Evolutionary conservation across 2,888 invertebrate genomes (phyloP).

Genomic region (Caenorhabditis sinica): DNA sequence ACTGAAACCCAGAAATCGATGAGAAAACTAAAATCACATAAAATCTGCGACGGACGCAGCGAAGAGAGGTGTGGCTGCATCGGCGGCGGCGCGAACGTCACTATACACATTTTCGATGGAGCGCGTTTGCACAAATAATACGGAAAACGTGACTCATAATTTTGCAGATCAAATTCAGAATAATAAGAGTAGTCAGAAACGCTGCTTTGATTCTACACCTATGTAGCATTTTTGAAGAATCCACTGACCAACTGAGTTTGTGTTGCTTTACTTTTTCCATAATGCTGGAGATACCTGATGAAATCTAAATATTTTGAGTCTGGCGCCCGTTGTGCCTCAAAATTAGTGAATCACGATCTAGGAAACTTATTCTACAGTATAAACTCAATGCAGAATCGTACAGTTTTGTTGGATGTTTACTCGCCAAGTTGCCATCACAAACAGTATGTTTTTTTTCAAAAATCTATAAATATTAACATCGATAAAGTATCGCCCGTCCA

Average conservation of each 20-base stretch:
- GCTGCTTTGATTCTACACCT: background rate
- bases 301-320: no score
- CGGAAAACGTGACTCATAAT: slow-evolving; percentile 33
- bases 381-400: slow-evolving; percentile 1
- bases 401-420: slow-evolving; percentile 8
- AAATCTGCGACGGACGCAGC: slow-evolving; percentile 21
- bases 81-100: slow-evolving; percentile 28
- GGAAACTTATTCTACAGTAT: background rate
- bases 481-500: background rate
- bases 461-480: slow-evolving; percentile 23
- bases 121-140: slow-evolving; percentile 50
- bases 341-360: no score
- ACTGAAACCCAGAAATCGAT: slow-evolving; percentile 10
- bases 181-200: background rate
- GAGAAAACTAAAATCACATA: slow-evolving; percentile 24
- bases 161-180: background rate
- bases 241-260: no score
- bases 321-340: no score
- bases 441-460: slow-evolving; percentile 5
- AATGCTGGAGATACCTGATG: no score
- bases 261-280: no score
- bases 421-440: slow-evolving; percentile 2
- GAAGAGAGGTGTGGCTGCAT: slow-evolving; percentile 25
- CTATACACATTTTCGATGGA: slow-evolving; percentile 53
- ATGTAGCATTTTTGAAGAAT: no score